These are phyloP conservation scores for Ia io DNA, from an alignment of 2,113 vertebrate genomes.

Conservation along the genomic window DNA sequence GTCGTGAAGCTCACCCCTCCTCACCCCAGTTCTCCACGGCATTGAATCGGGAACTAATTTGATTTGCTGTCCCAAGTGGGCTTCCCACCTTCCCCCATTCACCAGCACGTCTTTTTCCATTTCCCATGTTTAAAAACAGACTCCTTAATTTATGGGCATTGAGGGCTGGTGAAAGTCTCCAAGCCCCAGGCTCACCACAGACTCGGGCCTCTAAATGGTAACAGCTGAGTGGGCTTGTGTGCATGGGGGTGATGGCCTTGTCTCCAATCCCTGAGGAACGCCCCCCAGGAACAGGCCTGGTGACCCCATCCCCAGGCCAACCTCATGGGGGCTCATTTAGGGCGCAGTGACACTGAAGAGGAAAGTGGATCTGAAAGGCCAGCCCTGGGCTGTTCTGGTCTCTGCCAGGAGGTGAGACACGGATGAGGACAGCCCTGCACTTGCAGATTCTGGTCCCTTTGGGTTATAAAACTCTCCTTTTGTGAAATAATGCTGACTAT, in stretches of 20 bases:
- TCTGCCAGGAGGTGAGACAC: neutral
- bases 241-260: neutral
- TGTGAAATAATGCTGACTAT: neutral
- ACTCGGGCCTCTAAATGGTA: constrained; percentile 64
- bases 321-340: neutral
- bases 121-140: constrained; percentile 67
- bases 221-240: constrained; percentile 41
- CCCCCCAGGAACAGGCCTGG: neutral
- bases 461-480: neutral
- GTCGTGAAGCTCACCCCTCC: neutral
- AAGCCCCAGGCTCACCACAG: constrained; percentile 53
- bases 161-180: constrained; percentile 49
- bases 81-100: constrained; percentile 54
- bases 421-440: neutral
- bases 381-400: neutral
- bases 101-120: constrained; percentile 62
- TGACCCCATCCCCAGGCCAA: neutral
- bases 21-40: constrained; percentile 20
- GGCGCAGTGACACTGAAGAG: neutral
- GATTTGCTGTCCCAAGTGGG: constrained; percentile 26
- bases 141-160: constrained; percentile 65
- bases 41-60: constrained; percentile 51
- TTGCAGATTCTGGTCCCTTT: neutral
- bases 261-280: neutral
- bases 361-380: neutral